These are phyloP conservation scores for Columbina picui DNA, from an alignment of 2,113 vertebrate genomes.

Conservation along the genomic window DNA sequence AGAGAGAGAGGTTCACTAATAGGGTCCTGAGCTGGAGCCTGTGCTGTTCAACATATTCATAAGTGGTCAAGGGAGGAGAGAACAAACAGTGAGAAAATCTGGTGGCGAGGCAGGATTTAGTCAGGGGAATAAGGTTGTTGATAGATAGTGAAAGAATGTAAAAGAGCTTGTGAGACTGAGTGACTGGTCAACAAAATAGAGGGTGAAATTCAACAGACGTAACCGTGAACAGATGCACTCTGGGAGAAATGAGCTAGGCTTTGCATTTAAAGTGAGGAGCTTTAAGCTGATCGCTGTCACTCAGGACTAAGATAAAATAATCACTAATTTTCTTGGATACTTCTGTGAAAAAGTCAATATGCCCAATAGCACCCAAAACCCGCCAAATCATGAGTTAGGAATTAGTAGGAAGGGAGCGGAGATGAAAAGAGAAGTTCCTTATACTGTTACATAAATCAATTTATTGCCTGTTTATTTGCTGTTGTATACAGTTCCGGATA, in stretches of 20 bases:
- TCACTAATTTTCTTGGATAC: neutral
- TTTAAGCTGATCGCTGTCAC: neutral
- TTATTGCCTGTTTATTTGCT: neutral
- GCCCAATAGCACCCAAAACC: neutral
- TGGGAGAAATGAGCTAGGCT: neutral
- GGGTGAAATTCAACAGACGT: slow-evolving; percentile 6
- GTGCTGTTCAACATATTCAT: neutral
- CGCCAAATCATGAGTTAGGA: neutral
- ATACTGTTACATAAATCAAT: neutral
- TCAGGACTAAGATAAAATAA: neutral
- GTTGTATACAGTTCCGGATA: neutral
- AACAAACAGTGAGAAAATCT: neutral
- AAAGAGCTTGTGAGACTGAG: neutral
- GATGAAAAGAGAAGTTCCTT: neutral
- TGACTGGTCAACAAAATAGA: neutral
- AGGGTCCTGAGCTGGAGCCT: neutral
- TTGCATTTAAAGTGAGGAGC: neutral
- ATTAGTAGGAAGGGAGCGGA: neutral
- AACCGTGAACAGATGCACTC: neutral
- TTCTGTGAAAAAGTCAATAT: neutral
- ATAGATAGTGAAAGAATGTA: neutral
- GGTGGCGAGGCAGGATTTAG: neutral
- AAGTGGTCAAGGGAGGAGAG: neutral
- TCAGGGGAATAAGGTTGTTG: neutral
- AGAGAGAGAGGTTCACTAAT: neutral